These are phyloP conservation scores for Acanthosepion pharaonis DNA, from an alignment of 2,888 invertebrate species.

Conservation along the genomic window DNA sequence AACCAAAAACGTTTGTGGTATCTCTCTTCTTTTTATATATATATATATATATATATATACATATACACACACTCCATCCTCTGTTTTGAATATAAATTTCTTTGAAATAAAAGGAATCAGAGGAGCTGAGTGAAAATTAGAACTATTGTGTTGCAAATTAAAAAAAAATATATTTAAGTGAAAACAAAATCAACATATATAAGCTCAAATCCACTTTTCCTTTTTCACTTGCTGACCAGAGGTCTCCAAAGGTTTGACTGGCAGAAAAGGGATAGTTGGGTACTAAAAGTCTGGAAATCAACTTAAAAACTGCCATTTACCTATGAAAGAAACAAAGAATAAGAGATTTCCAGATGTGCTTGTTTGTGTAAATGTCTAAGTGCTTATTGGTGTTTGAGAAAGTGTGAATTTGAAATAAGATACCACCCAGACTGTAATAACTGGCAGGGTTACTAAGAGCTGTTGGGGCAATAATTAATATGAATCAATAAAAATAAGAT, in stretches of 20 bases:
- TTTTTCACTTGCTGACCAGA: not conserved
- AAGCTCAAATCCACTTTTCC: not conserved
- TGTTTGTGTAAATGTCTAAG: not conserved
- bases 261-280: not conserved
- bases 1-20: no score
- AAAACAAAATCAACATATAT: no score
- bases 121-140: no score
- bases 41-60: no score
- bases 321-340: not conserved
- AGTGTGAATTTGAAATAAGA: not conserved
- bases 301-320: not conserved
- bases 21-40: no score
- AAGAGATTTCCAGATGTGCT: not conserved
- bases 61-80: no score
- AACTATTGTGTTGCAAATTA: no score
- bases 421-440: not conserved
- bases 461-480: not conserved
- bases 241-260: not conserved
- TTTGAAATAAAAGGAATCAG: no score
- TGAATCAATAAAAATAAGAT: not conserved
- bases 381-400: not conserved
- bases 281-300: not conserved
- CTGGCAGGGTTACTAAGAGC: not conserved
- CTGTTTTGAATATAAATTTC: no score
- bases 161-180: no score